Conservation (phyloP, 2,113 vertebrate species). For the Numida meleagris region DNA sequence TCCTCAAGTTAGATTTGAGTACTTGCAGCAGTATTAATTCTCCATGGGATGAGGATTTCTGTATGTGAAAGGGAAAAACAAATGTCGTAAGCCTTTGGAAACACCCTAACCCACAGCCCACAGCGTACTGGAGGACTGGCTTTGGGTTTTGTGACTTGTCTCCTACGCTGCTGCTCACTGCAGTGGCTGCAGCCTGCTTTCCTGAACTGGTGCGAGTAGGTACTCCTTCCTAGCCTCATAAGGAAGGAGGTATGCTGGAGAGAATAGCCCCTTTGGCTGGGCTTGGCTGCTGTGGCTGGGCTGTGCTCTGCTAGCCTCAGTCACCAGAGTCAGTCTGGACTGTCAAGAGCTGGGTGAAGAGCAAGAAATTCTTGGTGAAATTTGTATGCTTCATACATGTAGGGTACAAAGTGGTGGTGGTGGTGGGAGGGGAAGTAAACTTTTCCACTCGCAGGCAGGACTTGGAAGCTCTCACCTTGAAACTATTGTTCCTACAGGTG, state of each 20-base stretch:
- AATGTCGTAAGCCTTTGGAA: background rate
- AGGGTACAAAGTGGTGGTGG: background rate
- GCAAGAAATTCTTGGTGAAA: background rate
- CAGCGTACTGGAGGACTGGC: background rate
- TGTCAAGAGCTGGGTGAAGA: rapidly evolving
- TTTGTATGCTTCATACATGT: background rate
- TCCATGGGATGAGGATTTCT: background rate
- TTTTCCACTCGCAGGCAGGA: background rate
- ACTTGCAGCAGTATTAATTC: background rate
- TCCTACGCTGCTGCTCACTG: background rate
- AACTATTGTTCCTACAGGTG: conserved; percentile 30
- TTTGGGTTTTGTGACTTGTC: background rate
- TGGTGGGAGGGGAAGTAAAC: background rate
- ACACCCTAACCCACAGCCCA: background rate
- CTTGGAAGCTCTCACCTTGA: conserved; percentile 4
- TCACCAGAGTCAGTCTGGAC: background rate
- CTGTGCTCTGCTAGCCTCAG: background rate
- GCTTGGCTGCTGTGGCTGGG: background rate
- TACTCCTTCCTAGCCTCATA: background rate
- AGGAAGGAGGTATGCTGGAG: rapidly evolving
- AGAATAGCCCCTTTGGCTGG: background rate
- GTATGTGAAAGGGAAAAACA: background rate
- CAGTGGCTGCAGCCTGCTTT: background rate
- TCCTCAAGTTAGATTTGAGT: background rate
- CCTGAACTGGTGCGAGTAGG: too few species aligned